These are phyloP conservation scores for Ceriagrion tenellum DNA, from an alignment of 2,888 invertebrate species.

Conservation along the genomic window DNA sequence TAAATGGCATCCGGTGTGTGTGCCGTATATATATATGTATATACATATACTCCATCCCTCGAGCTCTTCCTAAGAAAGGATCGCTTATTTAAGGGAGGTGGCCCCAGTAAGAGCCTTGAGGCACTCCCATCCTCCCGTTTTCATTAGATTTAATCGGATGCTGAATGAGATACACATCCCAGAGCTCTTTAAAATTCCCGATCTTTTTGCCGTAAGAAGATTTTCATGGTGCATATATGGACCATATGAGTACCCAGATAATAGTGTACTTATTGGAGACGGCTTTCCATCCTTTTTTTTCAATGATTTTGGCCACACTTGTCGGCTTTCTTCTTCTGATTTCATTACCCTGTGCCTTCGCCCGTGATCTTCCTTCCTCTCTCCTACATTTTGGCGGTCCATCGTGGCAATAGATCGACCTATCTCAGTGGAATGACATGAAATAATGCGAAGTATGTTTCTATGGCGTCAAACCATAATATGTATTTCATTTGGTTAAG, in stretches of 20 bases:
- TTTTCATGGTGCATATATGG: background rate
- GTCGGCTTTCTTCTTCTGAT: background rate
- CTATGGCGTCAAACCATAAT: background rate
- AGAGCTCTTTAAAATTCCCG: background rate
- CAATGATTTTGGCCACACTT: background rate
- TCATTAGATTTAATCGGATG: conserved; percentile 4
- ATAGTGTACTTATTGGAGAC: background rate
- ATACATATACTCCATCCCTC: background rate
- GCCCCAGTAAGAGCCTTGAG: background rate
- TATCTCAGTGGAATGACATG: background rate
- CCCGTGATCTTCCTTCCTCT: background rate
- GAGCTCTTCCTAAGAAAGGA: background rate
- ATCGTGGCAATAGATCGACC: background rate
- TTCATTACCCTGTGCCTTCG: background rate
- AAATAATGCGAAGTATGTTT: background rate
- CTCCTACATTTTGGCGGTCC: background rate
- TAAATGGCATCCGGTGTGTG: conserved; percentile 28
- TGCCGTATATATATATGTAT: background rate
- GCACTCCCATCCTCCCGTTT: background rate
- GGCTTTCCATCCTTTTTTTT: background rate
- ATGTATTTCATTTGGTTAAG: background rate
- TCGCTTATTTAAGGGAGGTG: conserved; percentile 26
- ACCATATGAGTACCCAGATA: background rate
- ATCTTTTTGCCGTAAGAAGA: background rate
- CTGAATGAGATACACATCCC: conserved; percentile 15